Base-by-base conservation (phyloP, 2,888 invertebrate genomes). In the Heteropelma amictum region DNA sequence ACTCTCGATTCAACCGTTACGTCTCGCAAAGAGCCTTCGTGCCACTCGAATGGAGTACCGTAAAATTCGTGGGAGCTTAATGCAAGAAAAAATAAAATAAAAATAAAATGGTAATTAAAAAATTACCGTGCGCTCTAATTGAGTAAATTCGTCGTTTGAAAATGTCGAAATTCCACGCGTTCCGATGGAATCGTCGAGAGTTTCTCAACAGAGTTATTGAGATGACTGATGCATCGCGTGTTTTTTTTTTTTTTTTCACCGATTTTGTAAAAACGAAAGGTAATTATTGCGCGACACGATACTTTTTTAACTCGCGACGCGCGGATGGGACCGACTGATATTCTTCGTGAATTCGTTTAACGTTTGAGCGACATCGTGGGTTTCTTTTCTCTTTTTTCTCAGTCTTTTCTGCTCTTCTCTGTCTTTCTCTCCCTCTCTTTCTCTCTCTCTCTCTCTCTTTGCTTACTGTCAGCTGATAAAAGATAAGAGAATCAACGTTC, bases 1-100 rank as follows among this genome's bases (percentile, higher is more conserved):
- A 54, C 64, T 54, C 53, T 53, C 33, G 53, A 56, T 63, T 49
- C 40, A 53, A 75, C 75, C 65, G 75, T 75, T 75, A 71, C 38
- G 19, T 61, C 26, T 63, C 23, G 54, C 10, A 21, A 14, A 51
- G n/a, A n/a, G n/a, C 14, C 38, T 53, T 23, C 61, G 17, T 63
- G 40, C 17, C 40, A 56, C 28, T 33, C 19, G 60, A 61, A 54
- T 40, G 33, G 53, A 65, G 51, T 49, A 58, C 68, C 42, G 63
- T 49, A 58, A 49, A 45, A 19, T 54, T 49, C 26, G 17, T 26
- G 6, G 6, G 19, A 30, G 10, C 40, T 8, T n/a, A 23, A 14
- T 21, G 1, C 1, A 45, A 23, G 23, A 45, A 58, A 30, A 6
- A 38, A 49, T 42, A 42, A 8, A 45, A 63, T 54, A 23, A 21